These are phyloP conservation scores for Hippocampus barbouri DNA, from an alignment of 2,113 vertebrate species.

Conservation along the genomic window DNA sequence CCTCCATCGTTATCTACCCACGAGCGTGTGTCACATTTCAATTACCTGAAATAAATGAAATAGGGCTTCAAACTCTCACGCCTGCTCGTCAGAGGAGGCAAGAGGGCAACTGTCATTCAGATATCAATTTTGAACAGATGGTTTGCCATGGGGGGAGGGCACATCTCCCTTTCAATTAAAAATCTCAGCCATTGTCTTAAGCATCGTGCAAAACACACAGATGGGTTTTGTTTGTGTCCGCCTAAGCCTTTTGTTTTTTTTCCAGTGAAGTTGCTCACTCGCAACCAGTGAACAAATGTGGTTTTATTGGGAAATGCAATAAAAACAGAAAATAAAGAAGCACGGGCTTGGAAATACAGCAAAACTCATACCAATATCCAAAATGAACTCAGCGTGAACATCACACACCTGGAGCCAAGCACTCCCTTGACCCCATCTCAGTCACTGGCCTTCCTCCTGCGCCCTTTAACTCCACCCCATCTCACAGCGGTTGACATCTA, in stretches of 20 bases:
- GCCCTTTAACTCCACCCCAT: slow-evolving; percentile 15
- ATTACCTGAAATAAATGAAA: slow-evolving; percentile 66
- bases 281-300: slow-evolving; percentile 21
- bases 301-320: background rate
- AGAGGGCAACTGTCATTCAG: slow-evolving; percentile 61
- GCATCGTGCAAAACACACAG: slow-evolving; percentile 50
- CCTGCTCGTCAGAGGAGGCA: slow-evolving; percentile 53
- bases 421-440: slow-evolving; percentile 1
- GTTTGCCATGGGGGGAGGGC: slow-evolving; percentile 63
- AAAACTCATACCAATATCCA: background rate
- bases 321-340: background rate
- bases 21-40: slow-evolving; percentile 53
- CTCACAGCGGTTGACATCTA: slow-evolving; percentile 62
- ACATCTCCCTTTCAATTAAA: slow-evolving; percentile 65
- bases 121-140: slow-evolving; percentile 69
- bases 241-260: slow-evolving; percentile 47
- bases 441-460: slow-evolving; percentile 47
- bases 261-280: slow-evolving; percentile 20
- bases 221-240: slow-evolving; percentile 60
- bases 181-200: slow-evolving; percentile 63
- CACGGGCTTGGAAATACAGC: background rate
- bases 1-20: slow-evolving; percentile 39
- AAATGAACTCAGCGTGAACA: background rate
- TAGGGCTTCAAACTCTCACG: slow-evolving; percentile 55
- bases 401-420: background rate